Percentiles rank a stretch among this genome's conserved stretches.
Conservation (phyloP, 2,888 invertebrate species). For the Philopedon plagiatum region DNA sequence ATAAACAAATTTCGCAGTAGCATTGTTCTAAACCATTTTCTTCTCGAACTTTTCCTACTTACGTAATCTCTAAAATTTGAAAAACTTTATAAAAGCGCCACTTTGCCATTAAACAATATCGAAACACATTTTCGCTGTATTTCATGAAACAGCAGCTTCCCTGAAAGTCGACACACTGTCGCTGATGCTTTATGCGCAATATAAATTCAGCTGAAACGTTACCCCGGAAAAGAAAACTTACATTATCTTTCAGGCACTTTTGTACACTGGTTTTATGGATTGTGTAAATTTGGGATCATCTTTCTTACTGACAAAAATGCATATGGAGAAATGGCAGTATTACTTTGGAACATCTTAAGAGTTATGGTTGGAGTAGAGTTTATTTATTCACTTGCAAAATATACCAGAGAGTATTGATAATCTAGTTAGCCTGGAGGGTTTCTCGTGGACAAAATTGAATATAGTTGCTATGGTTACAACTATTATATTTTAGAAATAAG, state of each 20-base stretch:
- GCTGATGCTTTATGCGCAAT: constrained; percentile 42
- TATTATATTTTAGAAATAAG: too few species aligned
- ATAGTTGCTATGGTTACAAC: too few species aligned
- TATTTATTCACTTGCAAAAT: constrained; percentile 22
- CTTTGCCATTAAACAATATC: constrained; percentile 24
- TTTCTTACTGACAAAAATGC: constrained; percentile 50
- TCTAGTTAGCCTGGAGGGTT: too few species aligned
- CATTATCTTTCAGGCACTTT: constrained; percentile 46
- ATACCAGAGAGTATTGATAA: too few species aligned
- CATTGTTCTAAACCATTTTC: neutral
- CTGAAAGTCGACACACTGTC: constrained; percentile 37
- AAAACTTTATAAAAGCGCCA: neutral
- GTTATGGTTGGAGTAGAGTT: constrained; percentile 21
- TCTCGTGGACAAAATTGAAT: too few species aligned
- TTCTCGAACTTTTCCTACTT: neutral
- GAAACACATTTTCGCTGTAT: constrained; percentile 28
- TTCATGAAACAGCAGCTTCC: constrained; percentile 38
- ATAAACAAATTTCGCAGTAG: neutral
- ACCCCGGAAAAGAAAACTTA: constrained; percentile 43
- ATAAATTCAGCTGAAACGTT: constrained; percentile 46
- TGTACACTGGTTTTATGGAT: constrained; percentile 46
- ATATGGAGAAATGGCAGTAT: constrained; percentile 50
- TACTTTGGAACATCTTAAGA: constrained; percentile 46
- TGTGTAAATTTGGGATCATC: constrained; percentile 49
- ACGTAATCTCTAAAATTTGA: neutral